Evolutionary conservation across 2,797 vertebrate species (phyloP).

Genomic region (Artibeus lituratus): DNA sequence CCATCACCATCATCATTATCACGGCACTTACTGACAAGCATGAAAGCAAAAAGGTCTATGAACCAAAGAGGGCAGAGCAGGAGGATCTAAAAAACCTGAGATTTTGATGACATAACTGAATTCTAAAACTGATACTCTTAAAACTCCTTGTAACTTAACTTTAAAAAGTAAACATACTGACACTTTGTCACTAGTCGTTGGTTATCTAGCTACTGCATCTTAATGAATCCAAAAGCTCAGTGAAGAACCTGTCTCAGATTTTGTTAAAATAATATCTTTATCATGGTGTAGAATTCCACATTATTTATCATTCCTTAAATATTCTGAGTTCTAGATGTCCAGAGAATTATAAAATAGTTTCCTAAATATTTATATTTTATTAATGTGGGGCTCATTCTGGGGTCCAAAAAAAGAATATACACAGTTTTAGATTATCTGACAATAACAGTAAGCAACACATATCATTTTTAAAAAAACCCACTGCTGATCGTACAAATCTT

Average conservation of each 20-base stretch:
- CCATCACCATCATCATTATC: background rate
- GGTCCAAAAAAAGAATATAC: background rate
- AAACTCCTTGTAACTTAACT: background rate
- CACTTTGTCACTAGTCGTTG: background rate
- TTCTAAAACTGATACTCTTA: background rate
- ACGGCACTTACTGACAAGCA: background rate
- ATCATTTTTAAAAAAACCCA: background rate
- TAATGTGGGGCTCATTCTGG: background rate
- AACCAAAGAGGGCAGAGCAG: background rate
- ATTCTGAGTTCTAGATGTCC: background rate
- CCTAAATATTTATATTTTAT: constrained; percentile 27
- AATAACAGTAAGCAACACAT: background rate
- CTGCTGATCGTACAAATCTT: background rate
- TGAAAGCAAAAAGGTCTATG: background rate
- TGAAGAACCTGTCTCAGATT: constrained; percentile 1
- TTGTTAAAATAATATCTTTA: constrained; percentile 9
- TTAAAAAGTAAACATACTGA: background rate
- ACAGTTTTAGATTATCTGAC: background rate
- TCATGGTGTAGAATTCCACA: background rate
- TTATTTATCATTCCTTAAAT: background rate
- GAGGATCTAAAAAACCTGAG: background rate
- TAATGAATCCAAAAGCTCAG: background rate
- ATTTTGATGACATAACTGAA: background rate
- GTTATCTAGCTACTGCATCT: background rate
- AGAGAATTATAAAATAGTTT: background rate